Conservation (phyloP, 2,113 vertebrate genomes). For the Phylloscopus trochilus region DNA sequence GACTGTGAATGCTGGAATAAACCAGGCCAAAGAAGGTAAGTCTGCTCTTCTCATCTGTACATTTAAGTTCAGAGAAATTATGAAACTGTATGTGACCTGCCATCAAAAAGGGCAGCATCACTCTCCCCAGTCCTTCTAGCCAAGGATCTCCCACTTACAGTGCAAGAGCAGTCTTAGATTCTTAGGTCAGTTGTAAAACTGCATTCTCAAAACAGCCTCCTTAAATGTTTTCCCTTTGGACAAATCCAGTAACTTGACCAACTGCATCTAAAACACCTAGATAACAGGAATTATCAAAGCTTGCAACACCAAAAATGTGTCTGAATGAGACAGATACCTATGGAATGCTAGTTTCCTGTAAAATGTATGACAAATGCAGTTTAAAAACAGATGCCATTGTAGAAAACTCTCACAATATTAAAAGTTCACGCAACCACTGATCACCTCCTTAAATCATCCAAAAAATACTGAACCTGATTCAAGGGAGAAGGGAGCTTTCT, state of each 20-base stretch:
- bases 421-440: background rate
- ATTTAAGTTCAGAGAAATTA: background rate
- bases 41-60: background rate
- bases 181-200: background rate
- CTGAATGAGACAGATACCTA: background rate
- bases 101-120: background rate
- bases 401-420: background rate
- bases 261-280: background rate
- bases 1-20: background rate
- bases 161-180: background rate
- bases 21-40: background rate
- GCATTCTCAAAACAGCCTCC: background rate
- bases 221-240: background rate
- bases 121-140: background rate
- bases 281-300: background rate
- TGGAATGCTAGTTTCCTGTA: background rate
- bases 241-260: background rate
- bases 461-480: background rate
- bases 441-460: background rate
- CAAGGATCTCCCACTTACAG: background rate
- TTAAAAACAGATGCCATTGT: background rate
- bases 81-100: background rate
- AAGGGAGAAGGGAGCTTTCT: background rate
- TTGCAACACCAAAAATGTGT: background rate
- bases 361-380: background rate